Percentiles rank a stretch among this genome's conserved stretches.
These are phyloP conservation scores for Alaudala cheleensis DNA, from an alignment of 2,113 vertebrate genomes.

Conservation along the genomic window DNA sequence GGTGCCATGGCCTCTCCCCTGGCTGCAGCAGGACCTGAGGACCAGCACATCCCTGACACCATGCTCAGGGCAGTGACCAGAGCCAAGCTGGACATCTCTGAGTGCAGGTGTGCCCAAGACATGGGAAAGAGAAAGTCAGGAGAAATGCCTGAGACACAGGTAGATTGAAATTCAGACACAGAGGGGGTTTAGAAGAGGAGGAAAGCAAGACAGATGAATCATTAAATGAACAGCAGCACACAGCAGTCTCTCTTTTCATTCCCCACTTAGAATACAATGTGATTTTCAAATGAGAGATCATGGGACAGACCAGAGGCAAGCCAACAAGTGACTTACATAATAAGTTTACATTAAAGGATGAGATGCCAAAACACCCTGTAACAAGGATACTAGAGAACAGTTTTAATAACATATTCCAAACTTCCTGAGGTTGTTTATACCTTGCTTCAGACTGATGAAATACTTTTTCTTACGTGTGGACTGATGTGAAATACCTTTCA, in stretches of 20 bases:
- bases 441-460: conserved; percentile 55
- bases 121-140: not conserved
- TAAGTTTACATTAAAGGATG: not conserved
- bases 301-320: not conserved
- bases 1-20: not conserved
- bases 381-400: conserved; percentile 42
- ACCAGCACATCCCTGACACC: not conserved
- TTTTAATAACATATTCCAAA: conserved; percentile 65
- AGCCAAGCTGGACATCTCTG: not conserved
- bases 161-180: not conserved
- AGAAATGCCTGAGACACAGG: not conserved
- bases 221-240: not conserved
- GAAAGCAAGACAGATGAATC: not conserved
- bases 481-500: conserved; percentile 36
- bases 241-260: not conserved
- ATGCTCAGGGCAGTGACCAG: not conserved
- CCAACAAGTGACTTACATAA: conserved; percentile 7
- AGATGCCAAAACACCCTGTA: conserved; percentile 30
- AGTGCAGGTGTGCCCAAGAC: not conserved
- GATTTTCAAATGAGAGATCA: not conserved
- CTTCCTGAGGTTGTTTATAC: conserved; percentile 77
- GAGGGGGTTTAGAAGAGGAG: not conserved
- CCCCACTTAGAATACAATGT: not conserved
- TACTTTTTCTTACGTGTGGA: conserved; percentile 32
- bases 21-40: not conserved